Evolutionary conservation across 2,888 invertebrate species (phyloP), one percentile per base, ranked within the genome.

Genomic region (Lasioglossum malachurum): DNA sequence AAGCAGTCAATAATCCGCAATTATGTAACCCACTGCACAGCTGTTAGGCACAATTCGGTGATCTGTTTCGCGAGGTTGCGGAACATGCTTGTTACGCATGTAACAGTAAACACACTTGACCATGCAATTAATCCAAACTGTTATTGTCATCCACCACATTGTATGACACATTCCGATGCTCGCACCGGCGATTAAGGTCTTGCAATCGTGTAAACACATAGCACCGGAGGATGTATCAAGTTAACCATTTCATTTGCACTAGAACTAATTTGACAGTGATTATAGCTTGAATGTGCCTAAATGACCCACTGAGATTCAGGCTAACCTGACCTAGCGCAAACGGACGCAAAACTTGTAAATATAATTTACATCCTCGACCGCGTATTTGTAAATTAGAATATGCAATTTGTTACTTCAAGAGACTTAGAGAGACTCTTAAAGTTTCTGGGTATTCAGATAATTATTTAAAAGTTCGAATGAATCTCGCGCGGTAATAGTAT

Each of bases 91-190:
- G 84, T 82, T 86, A 86, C 86, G 77, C 57, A 53, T 85, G 83
- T 86, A 79, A 72, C 85, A 64, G 82, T 67, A 78, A 78, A 76
- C 76, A 79, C 82, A 72, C 84, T 82, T 82, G 84, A 83, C 84
- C 83, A 14, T 77, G 79, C 81, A 78, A 87, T 87, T 87, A 83
- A 86, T 82, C 82, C 76, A 81, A 76, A 86, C 86, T 79, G 79
- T 86, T 83, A 81, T 83, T 80, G 80, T 81, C 73, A 78, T 86
- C 74, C 60, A 31, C 46, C 80, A 57, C 72, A 69, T 78, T 53
- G 73, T 82, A 87, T 82, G 85, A 87, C 86, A 80, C 46, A 80
- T 86, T 71, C 69, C 46, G n/a, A 49, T 67, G 53, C 72, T 75
- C 86, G n/a, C n/a, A 31, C 31, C 35, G 44, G 41, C 78, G 84